Evolutionary conservation across 2,888 invertebrate species (phyloP), one percentile per base, ranked within the genome.

Genomic region (Hermodice carunculata): DNA sequence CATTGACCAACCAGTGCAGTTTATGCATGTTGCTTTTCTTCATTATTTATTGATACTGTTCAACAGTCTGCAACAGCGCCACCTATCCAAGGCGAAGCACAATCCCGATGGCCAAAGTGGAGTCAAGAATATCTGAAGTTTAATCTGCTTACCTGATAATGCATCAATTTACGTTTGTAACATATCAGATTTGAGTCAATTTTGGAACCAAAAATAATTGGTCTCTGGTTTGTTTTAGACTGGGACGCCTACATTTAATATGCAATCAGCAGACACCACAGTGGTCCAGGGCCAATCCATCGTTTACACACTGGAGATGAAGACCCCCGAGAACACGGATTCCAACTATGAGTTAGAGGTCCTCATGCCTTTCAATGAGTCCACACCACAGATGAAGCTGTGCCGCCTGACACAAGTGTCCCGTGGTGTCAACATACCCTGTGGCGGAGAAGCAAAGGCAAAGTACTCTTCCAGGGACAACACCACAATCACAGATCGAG

Each of bases 271-370:
- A 26, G 19, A 37, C 40, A 17, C 22, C 22, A n/a, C 3, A 22
- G 43, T 64, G 17, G 32, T 24, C 2, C 11, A 14, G 11, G 59
- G 52, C 17, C 54, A 60, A 22, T 17, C 51, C n/a, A 56, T 53
- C 19, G 31, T 37, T 8, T 46, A 44, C 34, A 40, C 11, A 8
- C 19, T 65, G 6, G 51, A 53, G 1, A 31, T 67, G 24, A 34
- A 52, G 3, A 17, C 59, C 2, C 64, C 64, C 28, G 37, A 32
- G 6, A 48, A 64, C 37, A 49, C 65, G 1, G 65, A 62, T 1
- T 28, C 58, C 0, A 62, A 61, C 17, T 80, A 77, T 62, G 60
- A 57, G 5, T 37, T 81, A 22, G 71, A 75, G 44, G 70, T 76
- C 1, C 57, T 73, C 17, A 67, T 74, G 1, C 79, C 78, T 0